Percentiles rank a stretch among this genome's conserved stretches.
Evolutionary conservation across 2,888 invertebrate species (phyloP).

Genomic region (Galerucella calmariensis): DNA sequence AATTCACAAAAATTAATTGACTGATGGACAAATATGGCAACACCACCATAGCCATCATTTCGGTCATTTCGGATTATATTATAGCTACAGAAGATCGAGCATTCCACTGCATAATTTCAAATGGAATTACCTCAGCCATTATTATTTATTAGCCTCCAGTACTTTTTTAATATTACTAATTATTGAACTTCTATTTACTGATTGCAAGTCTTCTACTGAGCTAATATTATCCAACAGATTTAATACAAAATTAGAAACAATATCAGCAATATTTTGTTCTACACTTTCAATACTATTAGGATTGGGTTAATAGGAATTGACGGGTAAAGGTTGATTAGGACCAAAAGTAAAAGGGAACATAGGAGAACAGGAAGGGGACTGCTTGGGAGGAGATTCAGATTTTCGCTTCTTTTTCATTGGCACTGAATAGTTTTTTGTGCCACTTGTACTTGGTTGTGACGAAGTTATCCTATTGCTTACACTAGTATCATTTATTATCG

Average conservation of each 20-base stretch:
- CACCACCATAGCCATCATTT: no score
- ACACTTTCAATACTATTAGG: no score
- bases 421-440: background rate
- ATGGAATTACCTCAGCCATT: background rate
- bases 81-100: no score
- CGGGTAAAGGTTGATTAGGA: background rate
- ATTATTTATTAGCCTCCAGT: background rate
- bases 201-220: conserved; percentile 3
- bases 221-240: background rate
- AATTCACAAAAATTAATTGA: no score
- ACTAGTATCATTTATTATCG: background rate
- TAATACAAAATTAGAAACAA: background rate
- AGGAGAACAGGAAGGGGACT: conserved; percentile 2
- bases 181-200: background rate
- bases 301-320: no score
- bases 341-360: background rate
- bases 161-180: background rate
- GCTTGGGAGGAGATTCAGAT: background rate
- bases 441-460: background rate
- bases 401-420: background rate
- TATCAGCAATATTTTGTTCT: background rate
- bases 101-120: no score
- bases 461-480: conserved; percentile 1
- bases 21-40: no score
- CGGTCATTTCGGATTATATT: no score